Base-by-base conservation (phyloP, 1,140 invertebrate genomes). In the Leptestheria dahalacensis region DNA sequence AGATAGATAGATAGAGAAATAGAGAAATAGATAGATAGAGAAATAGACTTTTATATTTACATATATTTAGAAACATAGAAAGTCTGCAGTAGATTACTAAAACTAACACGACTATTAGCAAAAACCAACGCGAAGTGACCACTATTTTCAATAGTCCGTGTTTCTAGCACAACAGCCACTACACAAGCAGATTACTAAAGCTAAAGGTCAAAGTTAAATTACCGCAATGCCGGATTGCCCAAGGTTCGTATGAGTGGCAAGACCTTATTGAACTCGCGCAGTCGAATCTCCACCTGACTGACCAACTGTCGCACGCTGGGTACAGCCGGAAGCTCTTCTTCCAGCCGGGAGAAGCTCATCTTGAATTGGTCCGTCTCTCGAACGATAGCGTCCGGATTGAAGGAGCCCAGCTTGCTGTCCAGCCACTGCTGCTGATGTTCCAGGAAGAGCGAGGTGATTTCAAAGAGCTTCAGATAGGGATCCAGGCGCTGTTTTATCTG, bases 401-500 rank as follows among this genome's bases (percentile, higher is more conserved):
- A 81, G 29, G 81, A 82, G 4, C 87, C 85, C 61, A 97, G 84
- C 71, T 82, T 83, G 2, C 86, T 83, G 60, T 79, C 79, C 77
- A 91, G 84, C 90, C 91, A 93, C 20, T 76, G 73, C 62, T 88
- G 80, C 71, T 88, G 76, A 70, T 89, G 93, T 23, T 80, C 78
- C 33, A 89, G 75, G 70, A 94, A 97, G 24, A 92, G 86, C 60
- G 83, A 84, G 0, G 86, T 83, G 10, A 83, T 84, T 68, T 95
- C 90, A 68, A 91, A 97, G 1, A 97, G 75, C 66, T 84, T 85
- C 67, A 92, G 86, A 69, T 85, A 97, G 0, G 94, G 92, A 49
- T 52, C 47, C 60, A 56, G 23, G 18, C 33, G 23, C 24, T 33
- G 52, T 11, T 46, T 57, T 11, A 56, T 52, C 59, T 61, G 29